Conservation (phyloP, 1,140 invertebrate genomes). For the Glomeris maerens region DNA sequence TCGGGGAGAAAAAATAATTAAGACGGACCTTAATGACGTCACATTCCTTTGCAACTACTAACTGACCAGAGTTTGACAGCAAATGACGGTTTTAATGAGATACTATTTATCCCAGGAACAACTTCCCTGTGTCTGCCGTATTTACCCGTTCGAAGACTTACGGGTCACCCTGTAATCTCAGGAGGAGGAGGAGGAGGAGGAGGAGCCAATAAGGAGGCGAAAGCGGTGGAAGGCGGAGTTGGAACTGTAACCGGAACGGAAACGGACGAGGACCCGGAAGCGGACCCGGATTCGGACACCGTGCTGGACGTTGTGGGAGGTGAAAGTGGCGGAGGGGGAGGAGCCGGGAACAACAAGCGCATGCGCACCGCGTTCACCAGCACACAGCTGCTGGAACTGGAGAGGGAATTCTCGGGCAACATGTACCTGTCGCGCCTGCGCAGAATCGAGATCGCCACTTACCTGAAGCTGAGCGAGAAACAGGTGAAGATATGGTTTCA, state of each 20-base stretch:
- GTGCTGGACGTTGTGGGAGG: not conserved
- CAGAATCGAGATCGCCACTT: constrained; percentile 43
- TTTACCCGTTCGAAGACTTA: not conserved
- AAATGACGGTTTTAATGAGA: too few species aligned
- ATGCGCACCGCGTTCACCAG: constrained; percentile 45
- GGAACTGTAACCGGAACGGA: not conserved
- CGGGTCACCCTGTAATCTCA: not conserved
- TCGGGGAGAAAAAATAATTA: too few species aligned
- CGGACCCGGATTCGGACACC: not conserved
- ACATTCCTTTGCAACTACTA: too few species aligned
- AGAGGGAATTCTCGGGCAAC: constrained; percentile 39
- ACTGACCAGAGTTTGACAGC: too few species aligned
- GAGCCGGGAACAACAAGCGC: constrained; percentile 29
- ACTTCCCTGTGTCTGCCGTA: not conserved
- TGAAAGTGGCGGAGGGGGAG: not conserved
- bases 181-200: not conserved
- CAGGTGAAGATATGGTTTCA: constrained; percentile 95
- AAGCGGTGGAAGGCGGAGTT: not conserved
- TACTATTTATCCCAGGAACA: too few species aligned
- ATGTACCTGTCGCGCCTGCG: constrained; percentile 43
- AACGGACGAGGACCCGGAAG: not conserved
- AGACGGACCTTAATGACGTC: too few species aligned
- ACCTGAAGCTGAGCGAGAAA: constrained; percentile 67
- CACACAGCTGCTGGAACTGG: constrained; percentile 40
- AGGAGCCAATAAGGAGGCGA: not conserved